These are phyloP conservation scores for Sylvicola cinctus DNA, from an alignment of 2,888 invertebrate species.

Conservation along the genomic window DNA sequence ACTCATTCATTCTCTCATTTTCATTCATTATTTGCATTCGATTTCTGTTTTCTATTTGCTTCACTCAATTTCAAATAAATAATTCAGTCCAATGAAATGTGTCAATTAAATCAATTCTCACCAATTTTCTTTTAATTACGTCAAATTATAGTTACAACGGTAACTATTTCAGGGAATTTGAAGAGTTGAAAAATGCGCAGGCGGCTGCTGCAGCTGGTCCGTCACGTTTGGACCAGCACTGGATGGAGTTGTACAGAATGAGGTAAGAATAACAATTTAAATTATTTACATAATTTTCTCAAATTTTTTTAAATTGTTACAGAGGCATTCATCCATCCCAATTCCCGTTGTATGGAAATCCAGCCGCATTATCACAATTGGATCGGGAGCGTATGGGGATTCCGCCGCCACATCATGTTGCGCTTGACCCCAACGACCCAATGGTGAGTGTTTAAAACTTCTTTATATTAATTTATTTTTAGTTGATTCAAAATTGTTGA, in stretches of 20 bases:
- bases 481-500: too few relatives aligned
- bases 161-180: conserved; percentile 39
- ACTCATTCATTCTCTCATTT: too few relatives aligned
- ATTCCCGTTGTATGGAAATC: conserved; percentile 44
- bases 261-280: conserved; percentile 26
- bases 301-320: too few relatives aligned
- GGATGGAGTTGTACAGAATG: conserved; percentile 74
- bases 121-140: conserved; percentile 3
- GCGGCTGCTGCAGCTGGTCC: conserved; percentile 35
- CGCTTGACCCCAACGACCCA: conserved; percentile 63
- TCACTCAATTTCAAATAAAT: background rate
- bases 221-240: conserved; percentile 51
- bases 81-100: background rate
- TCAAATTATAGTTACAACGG: conserved; percentile 15
- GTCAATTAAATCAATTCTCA: conserved; percentile 3
- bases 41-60: background rate
- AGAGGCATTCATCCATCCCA: conserved; percentile 33
- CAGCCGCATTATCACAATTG: conserved; percentile 61
- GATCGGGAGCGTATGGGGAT: conserved; percentile 78
- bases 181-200: conserved; percentile 59
- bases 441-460: conserved; percentile 51
- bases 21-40: conserved; percentile 1
- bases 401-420: conserved; percentile 35
- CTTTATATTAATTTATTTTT: background rate
- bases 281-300: too few relatives aligned